Evolutionary conservation across 2,888 invertebrate genomes (phyloP).

Genomic region (Andrena minutula): DNA sequence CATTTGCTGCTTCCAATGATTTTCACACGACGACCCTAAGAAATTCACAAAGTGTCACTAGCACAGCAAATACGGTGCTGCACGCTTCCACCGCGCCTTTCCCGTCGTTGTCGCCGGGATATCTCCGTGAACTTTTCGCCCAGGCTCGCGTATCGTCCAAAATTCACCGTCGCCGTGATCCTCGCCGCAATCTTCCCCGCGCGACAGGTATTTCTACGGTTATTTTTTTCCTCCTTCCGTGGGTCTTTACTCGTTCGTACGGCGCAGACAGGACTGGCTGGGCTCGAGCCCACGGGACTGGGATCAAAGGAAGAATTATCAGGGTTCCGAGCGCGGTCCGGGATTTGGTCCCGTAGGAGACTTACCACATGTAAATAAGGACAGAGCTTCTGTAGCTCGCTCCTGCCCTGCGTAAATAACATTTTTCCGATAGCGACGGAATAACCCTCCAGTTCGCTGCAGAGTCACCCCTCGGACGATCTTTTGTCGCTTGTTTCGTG

Average conservation of each 20-base stretch:
- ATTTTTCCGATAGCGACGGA: conserved; percentile 83
- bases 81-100: too few relatives aligned
- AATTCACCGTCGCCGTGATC: conserved; percentile 32
- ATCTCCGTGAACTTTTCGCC: too few relatives aligned
- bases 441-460: conserved; percentile 72
- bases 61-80: too few relatives aligned
- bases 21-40: too few relatives aligned
- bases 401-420: conserved; percentile 83
- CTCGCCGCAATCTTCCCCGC: conserved; percentile 45
- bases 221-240: conserved; percentile 66
- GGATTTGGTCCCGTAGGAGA: conserved; percentile 85
- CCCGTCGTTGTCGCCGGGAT: too few relatives aligned
- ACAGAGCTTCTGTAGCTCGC: conserved; percentile 80
- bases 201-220: conserved; percentile 68
- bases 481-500: conserved; percentile 52
- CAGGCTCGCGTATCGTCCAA: conserved; percentile 14
- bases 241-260: conserved; percentile 74
- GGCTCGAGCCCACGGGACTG: conserved; percentile 80
- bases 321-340: conserved; percentile 83
- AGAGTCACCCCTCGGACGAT: conserved; percentile 55
- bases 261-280: conserved; percentile 70
- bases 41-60: background rate
- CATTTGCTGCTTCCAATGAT: too few relatives aligned
- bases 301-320: conserved; percentile 85
- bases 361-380: conserved; percentile 85